Base-by-base conservation (phyloP, 2,888 invertebrate species). In the Torymus auratus region DNA sequence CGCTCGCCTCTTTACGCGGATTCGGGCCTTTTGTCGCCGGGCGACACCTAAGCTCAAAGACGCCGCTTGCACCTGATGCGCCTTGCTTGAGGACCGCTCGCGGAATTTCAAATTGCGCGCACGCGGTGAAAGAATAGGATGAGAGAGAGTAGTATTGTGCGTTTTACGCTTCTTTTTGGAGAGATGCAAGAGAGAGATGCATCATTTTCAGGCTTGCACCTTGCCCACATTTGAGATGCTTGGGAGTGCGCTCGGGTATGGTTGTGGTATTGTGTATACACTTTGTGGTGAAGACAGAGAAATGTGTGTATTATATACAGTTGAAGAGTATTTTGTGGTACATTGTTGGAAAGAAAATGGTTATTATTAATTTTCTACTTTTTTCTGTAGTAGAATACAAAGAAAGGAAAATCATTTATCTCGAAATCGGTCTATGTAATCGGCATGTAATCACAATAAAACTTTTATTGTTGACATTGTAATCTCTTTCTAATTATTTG, bases 11-110 rank as follows among this genome's bases (percentile, higher is more conserved):
- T 87, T 89, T 89, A 89, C 88, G 89, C 88, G 88, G 87, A 89
- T 89, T 86, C 87, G 88, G 85, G 82, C 83, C 88, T 88, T 89
- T 89, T 89, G 89, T 89, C 85, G 86, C 83, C 60, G 83, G 67
- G 82, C 84, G 84, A 86, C 87, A 86, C 86, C 85, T 85, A 83
- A 83, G 82, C 85, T 83, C 81, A 82, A 83, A 85, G 83, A 85
- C 68, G 83, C 85, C 86, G 86, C 87, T 64, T 85, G 84, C 88
- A 86, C 86, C 86, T 87, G 86, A 88, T 87, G 77, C 62, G 62
- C 67, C 71, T 77, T 75, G 61, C 58, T 83, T 84, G 85, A 83
- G 81, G 80, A 76, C 67, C 82, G 41, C 60, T 58, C 70, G 73
- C 68, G 82, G 83, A 83, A 85, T 85, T 84, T 77, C 78, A 76